Conservation (phyloP, 1,140 invertebrate genomes). For the Wasmannia auropunctata region DNA sequence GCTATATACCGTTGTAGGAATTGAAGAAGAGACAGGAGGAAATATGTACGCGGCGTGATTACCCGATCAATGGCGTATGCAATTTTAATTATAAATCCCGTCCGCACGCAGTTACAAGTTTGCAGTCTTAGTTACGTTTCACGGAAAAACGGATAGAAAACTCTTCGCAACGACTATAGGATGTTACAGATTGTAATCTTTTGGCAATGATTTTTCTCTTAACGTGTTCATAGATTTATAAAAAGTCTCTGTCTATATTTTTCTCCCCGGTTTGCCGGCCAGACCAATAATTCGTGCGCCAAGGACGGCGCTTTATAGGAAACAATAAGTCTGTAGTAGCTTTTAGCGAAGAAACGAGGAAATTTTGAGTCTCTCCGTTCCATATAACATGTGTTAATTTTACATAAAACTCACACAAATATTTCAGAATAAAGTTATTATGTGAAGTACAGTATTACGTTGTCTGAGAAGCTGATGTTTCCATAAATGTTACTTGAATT, state of each 20-base stretch:
- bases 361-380: neutral
- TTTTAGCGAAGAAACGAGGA: neutral
- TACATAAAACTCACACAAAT: neutral
- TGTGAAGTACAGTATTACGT: neutral
- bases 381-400: neutral
- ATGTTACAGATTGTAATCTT: neutral
- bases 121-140: slow-evolving; percentile 20
- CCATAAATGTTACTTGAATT: neutral
- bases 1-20: neutral
- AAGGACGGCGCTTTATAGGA: neutral
- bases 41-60: neutral
- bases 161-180: neutral
- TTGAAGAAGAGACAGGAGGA: neutral
- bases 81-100: slow-evolving; percentile 6
- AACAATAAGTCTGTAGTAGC: slow-evolving; percentile 15
- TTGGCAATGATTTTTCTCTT: neutral
- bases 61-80: neutral
- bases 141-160: slow-evolving; percentile 16
- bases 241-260: neutral
- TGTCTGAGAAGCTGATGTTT: neutral
- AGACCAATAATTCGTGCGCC: neutral
- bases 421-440: slow-evolving; percentile 9
- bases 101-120: neutral
- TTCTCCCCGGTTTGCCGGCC: neutral
- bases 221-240: neutral